Evolutionary conservation across 2,888 invertebrate species (phyloP), one percentile per base, ranked within the genome.

Genomic region (Alloscopus bannaensis): DNA sequence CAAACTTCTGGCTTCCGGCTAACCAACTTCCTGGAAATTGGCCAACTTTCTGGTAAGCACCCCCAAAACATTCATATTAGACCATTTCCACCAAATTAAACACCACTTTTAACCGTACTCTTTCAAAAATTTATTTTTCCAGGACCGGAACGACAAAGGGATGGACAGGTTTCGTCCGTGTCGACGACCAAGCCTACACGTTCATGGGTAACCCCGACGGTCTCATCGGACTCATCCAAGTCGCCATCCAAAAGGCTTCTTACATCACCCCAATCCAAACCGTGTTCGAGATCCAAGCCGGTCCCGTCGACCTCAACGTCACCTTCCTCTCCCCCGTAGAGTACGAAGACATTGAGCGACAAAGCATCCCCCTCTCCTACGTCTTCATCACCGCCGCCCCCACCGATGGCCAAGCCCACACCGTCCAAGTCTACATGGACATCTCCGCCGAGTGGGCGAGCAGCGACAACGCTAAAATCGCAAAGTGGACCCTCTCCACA

Each of bases 291-390:
- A 69, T 83, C 31, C 59, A 31, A 0, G 83, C 83, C 64, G 84
- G 84, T 0, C 80, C 83, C 3, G 77, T 84, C 18, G 65, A 81
- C 52, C 42, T 84, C 20, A 79, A 60, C 24, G 81, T 84, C 28
- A 83, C 72, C 0, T 84, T 84, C 72, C 47, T 83, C 31, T 83
- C 83, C 6, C 84, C 84, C 3, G 84, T 84, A 2, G 84, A 84
- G 64, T 50, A 47, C 47, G 42, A 75, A 2, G 81, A 84, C 47
- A 20, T 81, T 11, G 36, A 72, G n/a, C 62, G 66, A 4, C 82
- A 82, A 26, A 79, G 82, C 42, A 84, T 84, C 36, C 84, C 84
- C 11, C 59, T 84, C 3, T 82, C 82, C 6, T 81, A 84, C 80
- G 68, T 82, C 20, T 75, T 75, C 47, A 55, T 83, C 8, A 31